phyloP scores from a whole-genome alignment of 2,113 vertebrate genomes.

The Chloropsis hardwickii region DNA sequence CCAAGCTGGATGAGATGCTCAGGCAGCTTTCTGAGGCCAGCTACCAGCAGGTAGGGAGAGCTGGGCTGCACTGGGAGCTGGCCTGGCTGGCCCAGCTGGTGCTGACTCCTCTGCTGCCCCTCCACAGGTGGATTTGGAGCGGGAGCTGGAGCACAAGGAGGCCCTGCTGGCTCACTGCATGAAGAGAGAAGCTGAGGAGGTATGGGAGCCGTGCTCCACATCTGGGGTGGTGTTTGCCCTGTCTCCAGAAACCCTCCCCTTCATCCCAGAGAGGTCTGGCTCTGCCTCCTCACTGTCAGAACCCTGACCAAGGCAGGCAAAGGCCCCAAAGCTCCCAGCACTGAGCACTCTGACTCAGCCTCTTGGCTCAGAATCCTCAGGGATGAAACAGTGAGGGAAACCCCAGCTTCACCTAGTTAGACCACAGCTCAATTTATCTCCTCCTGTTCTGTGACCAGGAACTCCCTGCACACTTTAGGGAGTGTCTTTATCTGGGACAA shows the following conservation, averaged over 20 bases:
- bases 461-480: background rate
- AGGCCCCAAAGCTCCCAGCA: background rate
- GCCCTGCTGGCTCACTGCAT: slow-evolving; percentile 81
- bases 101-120: background rate
- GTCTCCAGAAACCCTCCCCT: background rate
- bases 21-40: slow-evolving; percentile 82
- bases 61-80: background rate
- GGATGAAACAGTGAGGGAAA: background rate
- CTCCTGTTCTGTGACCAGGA: background rate
- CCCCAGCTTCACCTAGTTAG: background rate
- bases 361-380: background rate
- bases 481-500: background rate
- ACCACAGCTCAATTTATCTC: background rate
- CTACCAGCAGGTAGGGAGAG: slow-evolving; percentile 81
- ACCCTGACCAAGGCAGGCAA: background rate
- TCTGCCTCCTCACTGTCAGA: background rate
- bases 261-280: background rate
- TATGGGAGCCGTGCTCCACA: slow-evolving; percentile 6
- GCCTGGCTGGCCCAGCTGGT: background rate
- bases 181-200: slow-evolving; percentile 84
- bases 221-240: background rate
- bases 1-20: slow-evolving; percentile 85
- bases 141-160: slow-evolving; percentile 84
- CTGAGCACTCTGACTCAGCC: background rate
- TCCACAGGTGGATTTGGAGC: slow-evolving; percentile 80